Base-by-base conservation (phyloP, 1,140 invertebrate species). In the Chrysomallon squamiferum region DNA sequence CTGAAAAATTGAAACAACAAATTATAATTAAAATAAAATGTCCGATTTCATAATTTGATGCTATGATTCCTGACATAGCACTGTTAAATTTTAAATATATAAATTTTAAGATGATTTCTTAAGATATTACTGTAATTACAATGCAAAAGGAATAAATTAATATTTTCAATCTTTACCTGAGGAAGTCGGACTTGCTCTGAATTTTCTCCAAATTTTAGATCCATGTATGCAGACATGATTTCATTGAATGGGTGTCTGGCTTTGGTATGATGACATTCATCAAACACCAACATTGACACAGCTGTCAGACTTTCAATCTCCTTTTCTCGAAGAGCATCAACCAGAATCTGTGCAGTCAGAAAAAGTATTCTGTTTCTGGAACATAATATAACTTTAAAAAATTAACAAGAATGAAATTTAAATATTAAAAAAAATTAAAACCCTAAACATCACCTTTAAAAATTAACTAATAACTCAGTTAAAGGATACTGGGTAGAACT, bases 261-360 rank as follows among this genome's bases (percentile, higher is more conserved):
- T 22, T 75, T 66, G 25, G 82, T 74, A 56, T 85, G 83, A 50
- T 86, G 85, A 65, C 85, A 86, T 60, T 86, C 85, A 67, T 86
- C 85, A 73, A 84, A 82, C 15, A 84, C 72, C 32, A 84, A 35
- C 61, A 84, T 59, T 0, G 76, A 75, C 47, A 84, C 78, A 18
- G 67, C 43, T 32, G 65, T 63, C 13, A 80, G 62, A 27, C 43
- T 64, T 11, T 70, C 58, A 20, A 76, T 63, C 38, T 72, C 68
- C 5, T 75, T 64, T 18, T 72, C 58, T 13, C 63, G 45, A 1
- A 84, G 59, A 25, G 79, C 72, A 66, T 85, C 77, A 20, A 84
- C 67, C 32, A 85, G 66, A 29, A 86, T 74, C 67, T 84, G 82
- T 7, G 83, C 82, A 13, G 83, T 86, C 43, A 84, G 66, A 3